These are phyloP conservation scores for Eupithecia centaureata DNA, from an alignment of 2,888 invertebrate species.

Conservation along the genomic window DNA sequence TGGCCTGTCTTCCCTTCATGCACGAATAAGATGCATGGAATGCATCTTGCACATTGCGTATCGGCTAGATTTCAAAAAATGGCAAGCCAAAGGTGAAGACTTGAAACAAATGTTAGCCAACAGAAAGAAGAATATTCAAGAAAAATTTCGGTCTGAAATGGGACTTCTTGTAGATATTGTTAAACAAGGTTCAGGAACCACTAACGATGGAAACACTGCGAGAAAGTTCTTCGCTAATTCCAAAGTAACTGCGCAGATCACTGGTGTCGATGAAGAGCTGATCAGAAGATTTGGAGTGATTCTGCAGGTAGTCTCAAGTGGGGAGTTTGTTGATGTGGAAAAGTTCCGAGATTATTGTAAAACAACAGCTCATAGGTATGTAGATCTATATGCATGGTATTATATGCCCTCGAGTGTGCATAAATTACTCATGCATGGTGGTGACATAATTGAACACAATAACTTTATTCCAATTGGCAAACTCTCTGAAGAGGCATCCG, in stretches of 20 bases:
- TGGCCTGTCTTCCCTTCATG: conserved; percentile 12
- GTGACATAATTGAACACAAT: not conserved
- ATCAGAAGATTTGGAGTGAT: conserved; percentile 13
- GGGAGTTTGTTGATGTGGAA: conserved; percentile 12
- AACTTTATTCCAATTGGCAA: conserved; percentile 6
- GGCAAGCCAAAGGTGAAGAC: not conserved
- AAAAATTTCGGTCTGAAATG: not conserved
- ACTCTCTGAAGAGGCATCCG: not conserved
- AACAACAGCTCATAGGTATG: not conserved
- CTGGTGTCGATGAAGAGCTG: conserved; percentile 13
- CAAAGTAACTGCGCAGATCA: not conserved
- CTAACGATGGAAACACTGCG: conserved; percentile 4
- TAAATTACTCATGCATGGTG: not conserved
- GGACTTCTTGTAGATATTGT: conserved; percentile 9
- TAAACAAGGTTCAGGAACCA: conserved; percentile 11
- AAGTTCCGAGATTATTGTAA: conserved; percentile 18
- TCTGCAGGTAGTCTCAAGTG: conserved; percentile 19
- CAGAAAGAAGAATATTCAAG: not conserved
- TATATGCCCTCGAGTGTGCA: conserved; percentile 1
- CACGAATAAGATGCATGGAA: conserved; percentile 17
- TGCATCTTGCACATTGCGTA: not conserved
- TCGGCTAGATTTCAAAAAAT: not conserved
- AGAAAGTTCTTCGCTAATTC: conserved; percentile 4
- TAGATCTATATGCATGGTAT: too few species aligned
- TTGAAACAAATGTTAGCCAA: not conserved